Percentiles rank a stretch among this genome's conserved stretches.
Conservation (phyloP, 2,113 vertebrate genomes). For the Todiramphus saurophagus region DNA sequence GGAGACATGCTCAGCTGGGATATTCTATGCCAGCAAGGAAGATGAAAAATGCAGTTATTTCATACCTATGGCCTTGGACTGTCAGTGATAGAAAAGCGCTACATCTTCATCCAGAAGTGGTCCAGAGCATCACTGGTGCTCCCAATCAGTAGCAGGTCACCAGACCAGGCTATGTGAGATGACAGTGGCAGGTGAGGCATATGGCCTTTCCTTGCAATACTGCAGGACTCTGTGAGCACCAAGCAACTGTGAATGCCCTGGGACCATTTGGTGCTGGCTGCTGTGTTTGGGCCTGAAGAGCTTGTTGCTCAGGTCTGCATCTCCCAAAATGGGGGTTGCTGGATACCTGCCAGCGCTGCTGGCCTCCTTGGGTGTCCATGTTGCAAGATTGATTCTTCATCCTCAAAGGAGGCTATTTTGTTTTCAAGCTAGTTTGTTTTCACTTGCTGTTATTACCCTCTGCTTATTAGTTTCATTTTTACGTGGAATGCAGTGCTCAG, state of each 20-base stretch:
- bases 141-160: not conserved
- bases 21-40: not conserved
- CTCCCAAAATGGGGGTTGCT: not conserved
- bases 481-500: not conserved
- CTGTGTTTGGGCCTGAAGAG: not conserved
- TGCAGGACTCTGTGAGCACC: not conserved
- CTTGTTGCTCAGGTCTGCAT: not conserved
- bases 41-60: not conserved
- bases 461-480: slow-evolving; percentile 43
- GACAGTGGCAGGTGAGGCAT: not conserved
- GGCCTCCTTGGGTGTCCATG: not conserved
- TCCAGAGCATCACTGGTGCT: not conserved
- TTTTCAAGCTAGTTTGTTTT: not conserved
- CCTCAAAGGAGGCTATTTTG: not conserved
- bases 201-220: not conserved
- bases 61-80: not conserved
- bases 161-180: not conserved
- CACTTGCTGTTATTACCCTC: not conserved
- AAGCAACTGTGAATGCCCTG: not conserved
- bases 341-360: not conserved
- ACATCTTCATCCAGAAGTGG: not conserved
- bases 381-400: not conserved
- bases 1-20: not conserved
- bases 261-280: not conserved
- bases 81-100: not conserved